Base-by-base conservation (phyloP, 37 sponge, comb jelly and placozoan genomes). In the Bolinopsis microptera region DNA sequence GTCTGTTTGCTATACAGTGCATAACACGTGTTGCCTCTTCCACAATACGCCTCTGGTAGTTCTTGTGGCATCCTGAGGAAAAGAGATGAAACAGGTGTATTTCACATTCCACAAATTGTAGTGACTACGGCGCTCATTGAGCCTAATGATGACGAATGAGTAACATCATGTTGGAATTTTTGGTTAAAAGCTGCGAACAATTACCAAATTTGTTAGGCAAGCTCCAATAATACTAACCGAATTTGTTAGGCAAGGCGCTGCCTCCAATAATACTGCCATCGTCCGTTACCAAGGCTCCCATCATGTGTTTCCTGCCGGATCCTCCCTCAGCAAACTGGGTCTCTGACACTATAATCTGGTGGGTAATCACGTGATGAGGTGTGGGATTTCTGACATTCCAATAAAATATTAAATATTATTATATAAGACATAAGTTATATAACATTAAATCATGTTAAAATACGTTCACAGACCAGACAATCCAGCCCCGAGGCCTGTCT, bases 21-120 rank as follows among this genome's bases (percentile, higher is more conserved):
- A 99, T 76, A 16, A 98, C 93, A 35, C 93, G 83, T 69, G 95
- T 96, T 36, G 97, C 99, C 96, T 86, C 90, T 48, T 86, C 90
- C n/a, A 86, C 90, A 30, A 86, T 86, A 18, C 61, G 41, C 1
- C 90, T 28, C 90, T 86, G 90, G 28, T 41, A 36, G 83, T 82
- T 82, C 38, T 82, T 82, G 38, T 82, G 35, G 38, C 83, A 82
- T 3, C 83, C 83, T 82, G 83, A 67, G 18, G 13, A 67, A 67
- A 67, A n/a, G n/a, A n/a, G n/a, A n/a, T n/a, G n/a, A n/a, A n/a
- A n/a, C n/a, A n/a, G n/a, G n/a, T n/a, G n/a, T n/a, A n/a, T n/a
- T n/a, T n/a, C n/a, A n/a, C n/a, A n/a, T n/a, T n/a, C n/a, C n/a
- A n/a, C n/a, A n/a, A n/a, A n/a, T n/a, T n/a, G n/a, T n/a, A n/a